phyloP scores from a whole-genome alignment of 2,113 vertebrate genomes.

The Crotophaga sulcirostris region DNA sequence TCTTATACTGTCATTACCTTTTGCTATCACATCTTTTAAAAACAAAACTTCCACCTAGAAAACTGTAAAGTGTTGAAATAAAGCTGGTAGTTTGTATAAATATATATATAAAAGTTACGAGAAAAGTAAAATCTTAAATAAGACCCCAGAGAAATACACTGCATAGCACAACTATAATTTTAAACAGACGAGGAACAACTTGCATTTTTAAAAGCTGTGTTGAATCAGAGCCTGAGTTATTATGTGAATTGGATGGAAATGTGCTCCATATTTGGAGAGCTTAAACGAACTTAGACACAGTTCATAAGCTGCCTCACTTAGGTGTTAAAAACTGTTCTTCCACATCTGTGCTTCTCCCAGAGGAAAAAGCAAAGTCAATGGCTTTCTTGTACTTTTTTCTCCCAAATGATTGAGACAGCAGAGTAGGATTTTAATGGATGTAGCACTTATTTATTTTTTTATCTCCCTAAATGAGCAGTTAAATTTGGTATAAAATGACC shows the following conservation, averaged over 20 bases:
- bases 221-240: constrained; percentile 33
- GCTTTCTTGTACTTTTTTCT: constrained; percentile 26
- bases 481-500: constrained; percentile 41
- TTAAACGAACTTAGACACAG: constrained; percentile 22
- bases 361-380: constrained; percentile 53
- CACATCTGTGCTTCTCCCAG: constrained; percentile 43
- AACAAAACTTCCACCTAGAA: not conserved
- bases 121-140: not conserved
- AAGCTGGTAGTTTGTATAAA: not conserved
- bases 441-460: constrained; percentile 7
- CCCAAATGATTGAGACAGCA: not conserved
- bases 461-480: constrained; percentile 17
- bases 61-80: not conserved
- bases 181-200: constrained; percentile 26
- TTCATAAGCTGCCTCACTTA: constrained; percentile 48
- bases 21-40: not conserved
- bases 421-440: constrained; percentile 32
- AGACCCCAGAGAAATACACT: not conserved
- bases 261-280: not conserved
- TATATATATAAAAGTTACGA: not conserved
- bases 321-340: constrained; percentile 52
- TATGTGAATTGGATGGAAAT: constrained; percentile 44
- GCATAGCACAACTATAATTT: not conserved
- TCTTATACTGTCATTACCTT: not conserved
- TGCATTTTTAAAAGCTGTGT: constrained; percentile 7